Percentiles rank a stretch among this genome's conserved stretches.
Conservation (phyloP, 2,888 invertebrate species). For the Drosophila rubida region DNA sequence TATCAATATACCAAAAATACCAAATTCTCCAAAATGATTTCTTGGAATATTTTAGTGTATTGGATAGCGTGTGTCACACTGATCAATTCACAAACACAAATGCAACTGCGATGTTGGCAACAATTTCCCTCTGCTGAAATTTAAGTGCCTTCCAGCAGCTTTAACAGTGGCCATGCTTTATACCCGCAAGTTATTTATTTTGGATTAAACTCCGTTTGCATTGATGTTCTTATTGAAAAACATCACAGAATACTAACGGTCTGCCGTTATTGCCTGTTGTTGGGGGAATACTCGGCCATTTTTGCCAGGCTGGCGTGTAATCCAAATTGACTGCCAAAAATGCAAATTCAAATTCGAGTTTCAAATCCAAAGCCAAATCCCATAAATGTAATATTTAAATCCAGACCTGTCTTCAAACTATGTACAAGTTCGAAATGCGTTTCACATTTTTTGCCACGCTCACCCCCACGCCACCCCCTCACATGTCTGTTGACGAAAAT, state of each 20-base stretch:
- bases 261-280: neutral
- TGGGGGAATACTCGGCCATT: constrained; percentile 1
- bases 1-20: no score
- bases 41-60: no score
- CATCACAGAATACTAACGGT: constrained; percentile 5
- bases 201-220: neutral
- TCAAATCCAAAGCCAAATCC: constrained; percentile 13
- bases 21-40: no score
- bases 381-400: constrained; percentile 43
- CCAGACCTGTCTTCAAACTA: constrained; percentile 35
- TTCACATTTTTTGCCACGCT: constrained; percentile 18
- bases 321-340: constrained; percentile 20
- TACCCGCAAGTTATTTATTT: neutral
- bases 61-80: no score
- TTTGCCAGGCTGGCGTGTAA: constrained; percentile 9
- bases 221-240: neutral
- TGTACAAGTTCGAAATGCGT: constrained; percentile 15
- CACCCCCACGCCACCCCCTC: neutral
- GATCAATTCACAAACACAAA: no score
- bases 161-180: neutral
- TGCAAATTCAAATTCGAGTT: constrained; percentile 9
- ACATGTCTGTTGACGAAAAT: constrained; percentile 24
- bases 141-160: no score
- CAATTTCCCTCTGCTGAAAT: no score
- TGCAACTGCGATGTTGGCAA: no score